phyloP scores from a whole-genome alignment of 2,797 vertebrate species.

The Cygnus olor region DNA sequence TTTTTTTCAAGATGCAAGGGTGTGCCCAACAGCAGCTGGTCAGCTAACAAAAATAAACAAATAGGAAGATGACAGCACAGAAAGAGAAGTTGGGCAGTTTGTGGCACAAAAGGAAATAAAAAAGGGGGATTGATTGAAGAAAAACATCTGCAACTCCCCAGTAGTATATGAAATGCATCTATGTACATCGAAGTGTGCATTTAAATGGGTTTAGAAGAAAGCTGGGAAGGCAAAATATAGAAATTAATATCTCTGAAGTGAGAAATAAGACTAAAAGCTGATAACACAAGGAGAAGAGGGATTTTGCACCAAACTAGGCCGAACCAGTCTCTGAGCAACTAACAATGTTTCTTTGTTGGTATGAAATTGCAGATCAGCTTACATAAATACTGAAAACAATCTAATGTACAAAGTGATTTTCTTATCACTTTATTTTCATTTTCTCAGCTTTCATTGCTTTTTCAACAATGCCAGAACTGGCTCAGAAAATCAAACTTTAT shows the following conservation, averaged over 20 bases:
- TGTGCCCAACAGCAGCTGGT: not conserved
- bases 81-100: not conserved
- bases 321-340: not conserved
- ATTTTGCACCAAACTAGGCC: not conserved
- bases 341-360: not conserved
- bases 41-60: not conserved
- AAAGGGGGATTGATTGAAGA: not conserved
- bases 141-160: not conserved
- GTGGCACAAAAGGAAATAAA: not conserved
- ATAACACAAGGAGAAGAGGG: not conserved
- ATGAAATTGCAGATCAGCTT: not conserved
- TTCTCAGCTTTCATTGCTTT: constrained; percentile 77
- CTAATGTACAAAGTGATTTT: not conserved
- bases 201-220: not conserved
- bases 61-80: not conserved
- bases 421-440: not conserved
- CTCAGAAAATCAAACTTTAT: constrained; percentile 87
- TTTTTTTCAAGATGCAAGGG: not conserved
- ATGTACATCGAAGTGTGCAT: not conserved
- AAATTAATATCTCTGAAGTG: not conserved
- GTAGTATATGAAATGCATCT: not conserved
- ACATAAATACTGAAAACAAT: not conserved
- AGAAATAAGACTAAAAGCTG: not conserved
- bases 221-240: not conserved
- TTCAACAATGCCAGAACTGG: constrained; percentile 85